Conservation (phyloP, 2,888 invertebrate genomes). For the Drosophila recens region DNA sequence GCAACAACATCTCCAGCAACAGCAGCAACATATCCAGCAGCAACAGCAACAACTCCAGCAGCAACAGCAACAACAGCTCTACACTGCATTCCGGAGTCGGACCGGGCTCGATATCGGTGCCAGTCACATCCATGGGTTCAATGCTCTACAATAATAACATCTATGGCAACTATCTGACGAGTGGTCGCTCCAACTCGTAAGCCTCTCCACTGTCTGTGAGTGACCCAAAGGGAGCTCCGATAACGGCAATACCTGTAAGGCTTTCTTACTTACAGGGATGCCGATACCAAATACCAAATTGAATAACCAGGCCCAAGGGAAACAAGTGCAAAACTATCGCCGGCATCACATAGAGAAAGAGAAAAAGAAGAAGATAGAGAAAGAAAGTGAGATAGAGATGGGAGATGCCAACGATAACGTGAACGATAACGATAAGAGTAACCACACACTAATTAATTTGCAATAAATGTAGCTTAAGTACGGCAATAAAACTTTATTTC, state of each 20-base stretch:
- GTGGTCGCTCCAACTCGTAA: conserved; percentile 65
- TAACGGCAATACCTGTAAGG: conserved; percentile 55
- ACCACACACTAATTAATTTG: conserved; percentile 80
- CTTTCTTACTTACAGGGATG: not conserved
- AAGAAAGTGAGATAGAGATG: conserved; percentile 2
- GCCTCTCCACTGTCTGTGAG: conserved; percentile 1
- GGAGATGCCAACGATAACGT: conserved; percentile 40
- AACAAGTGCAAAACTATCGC: conserved; percentile 69
- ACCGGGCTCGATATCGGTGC: conserved; percentile 27
- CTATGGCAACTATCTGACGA: conserved; percentile 46
- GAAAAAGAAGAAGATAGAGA: not conserved
- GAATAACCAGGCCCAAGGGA: conserved; percentile 62
- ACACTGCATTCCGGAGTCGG: conserved; percentile 87
- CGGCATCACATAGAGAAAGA: conserved; percentile 20
- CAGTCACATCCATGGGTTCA: conserved; percentile 86
- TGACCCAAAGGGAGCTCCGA: not conserved
- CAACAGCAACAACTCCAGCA: conserved; percentile 56
- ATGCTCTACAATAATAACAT: conserved; percentile 84
- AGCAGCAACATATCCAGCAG: conserved; percentile 56
- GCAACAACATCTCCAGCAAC: conserved; percentile 66
- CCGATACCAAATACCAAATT: conserved; percentile 65
- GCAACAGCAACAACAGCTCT: conserved; percentile 65
- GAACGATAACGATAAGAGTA: conserved; percentile 58
- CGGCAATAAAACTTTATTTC: conserved; percentile 78
- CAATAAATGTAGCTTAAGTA: conserved; percentile 81